Conservation (phyloP, 2,113 vertebrate species). For the Ramphastos sulfuratus region DNA sequence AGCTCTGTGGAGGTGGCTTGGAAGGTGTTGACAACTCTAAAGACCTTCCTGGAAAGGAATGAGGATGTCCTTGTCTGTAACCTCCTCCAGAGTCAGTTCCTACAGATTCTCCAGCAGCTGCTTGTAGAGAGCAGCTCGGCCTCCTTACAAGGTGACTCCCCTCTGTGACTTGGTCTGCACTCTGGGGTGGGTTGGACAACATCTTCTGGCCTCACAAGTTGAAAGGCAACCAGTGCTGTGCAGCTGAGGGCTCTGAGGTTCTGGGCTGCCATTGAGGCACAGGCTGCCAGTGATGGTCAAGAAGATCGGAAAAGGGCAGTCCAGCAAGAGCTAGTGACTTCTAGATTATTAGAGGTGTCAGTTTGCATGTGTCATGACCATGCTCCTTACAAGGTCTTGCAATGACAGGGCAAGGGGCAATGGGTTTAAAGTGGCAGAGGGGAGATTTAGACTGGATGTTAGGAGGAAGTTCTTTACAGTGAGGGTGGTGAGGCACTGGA, state of each 20-base stretch:
- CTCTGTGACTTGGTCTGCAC: background rate
- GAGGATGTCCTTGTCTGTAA: constrained; percentile 73
- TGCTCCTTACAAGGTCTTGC: background rate
- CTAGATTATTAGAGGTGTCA: background rate
- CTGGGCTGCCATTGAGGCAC: background rate
- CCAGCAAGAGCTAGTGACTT: background rate
- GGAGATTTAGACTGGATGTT: no score
- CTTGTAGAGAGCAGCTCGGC: constrained; percentile 71
- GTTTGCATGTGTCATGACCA: background rate
- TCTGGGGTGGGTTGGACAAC: background rate
- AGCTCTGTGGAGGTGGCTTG: constrained; percentile 74
- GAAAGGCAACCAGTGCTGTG: background rate
- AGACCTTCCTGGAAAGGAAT: constrained; percentile 71
- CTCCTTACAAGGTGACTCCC: constrained; percentile 66
- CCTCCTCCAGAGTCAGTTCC: constrained; percentile 80
- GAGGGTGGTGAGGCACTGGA: no score
- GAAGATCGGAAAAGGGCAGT: background rate
- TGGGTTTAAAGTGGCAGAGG: no score
- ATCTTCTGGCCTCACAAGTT: background rate
- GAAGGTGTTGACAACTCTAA: constrained; percentile 78
- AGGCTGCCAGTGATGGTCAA: background rate
- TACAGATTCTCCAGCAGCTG: constrained; percentile 84
- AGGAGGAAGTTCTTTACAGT: no score
- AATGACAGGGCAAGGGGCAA: no score
- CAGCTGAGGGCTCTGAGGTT: background rate